Conservation (phyloP, 2,797 vertebrate genomes). For the Tamandua tetradactyla region DNA sequence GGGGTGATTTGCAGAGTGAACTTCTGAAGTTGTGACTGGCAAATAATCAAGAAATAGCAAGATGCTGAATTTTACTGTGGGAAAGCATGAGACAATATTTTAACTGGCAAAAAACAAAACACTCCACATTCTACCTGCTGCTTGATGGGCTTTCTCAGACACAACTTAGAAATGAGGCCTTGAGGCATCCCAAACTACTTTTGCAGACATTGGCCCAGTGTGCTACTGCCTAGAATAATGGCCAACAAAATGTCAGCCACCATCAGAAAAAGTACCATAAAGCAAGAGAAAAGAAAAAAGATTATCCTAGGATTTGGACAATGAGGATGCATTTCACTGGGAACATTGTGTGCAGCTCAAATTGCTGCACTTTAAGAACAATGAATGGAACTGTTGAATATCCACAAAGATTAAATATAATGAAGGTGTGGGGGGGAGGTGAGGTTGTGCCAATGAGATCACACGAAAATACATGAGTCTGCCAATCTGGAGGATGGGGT, state of each 20-base stretch:
- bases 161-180: background rate
- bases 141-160: background rate
- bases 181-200: background rate
- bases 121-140: background rate
- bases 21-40: background rate
- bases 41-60: background rate
- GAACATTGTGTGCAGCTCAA: background rate
- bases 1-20: background rate
- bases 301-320: background rate
- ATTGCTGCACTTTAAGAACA: constrained; percentile 26
- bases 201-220: constrained; percentile 4
- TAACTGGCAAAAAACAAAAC: background rate
- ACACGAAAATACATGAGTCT: background rate
- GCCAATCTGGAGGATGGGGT: background rate
- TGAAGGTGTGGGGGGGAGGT: background rate
- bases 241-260: background rate
- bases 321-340: background rate
- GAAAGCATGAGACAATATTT: background rate
- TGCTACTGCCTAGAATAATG: background rate
- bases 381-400: background rate
- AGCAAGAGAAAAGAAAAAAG: background rate
- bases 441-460: background rate
- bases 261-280: constrained; percentile 42
- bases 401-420: background rate
- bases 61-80: background rate